Evolutionary conservation across 2,113 vertebrate genomes (phyloP), one percentile per base, ranked within the genome.

Genomic region (Cheirogaleus medius): DNA sequence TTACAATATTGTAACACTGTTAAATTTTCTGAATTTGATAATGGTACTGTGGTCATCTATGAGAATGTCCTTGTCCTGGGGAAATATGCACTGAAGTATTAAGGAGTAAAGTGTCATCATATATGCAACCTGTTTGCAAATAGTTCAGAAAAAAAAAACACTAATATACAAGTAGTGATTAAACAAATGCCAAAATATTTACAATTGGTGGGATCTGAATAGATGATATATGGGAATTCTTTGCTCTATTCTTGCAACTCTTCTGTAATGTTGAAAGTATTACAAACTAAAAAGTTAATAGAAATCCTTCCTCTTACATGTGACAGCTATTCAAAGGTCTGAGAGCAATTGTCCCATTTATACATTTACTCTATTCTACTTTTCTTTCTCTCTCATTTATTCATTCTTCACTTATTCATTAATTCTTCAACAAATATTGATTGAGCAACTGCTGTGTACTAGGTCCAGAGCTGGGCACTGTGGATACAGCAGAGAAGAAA

Each of bases 211-310:
- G 49, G 52, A 73, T 82, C 58, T 91, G 83, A 15, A 68, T 52
- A 84, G 42, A n/a, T 78, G 44, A 32, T 34, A 32, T 58, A 76
- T 64, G 47, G 73, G 49, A 92, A 87, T 87, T 90, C 6, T 81
- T 90, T 66, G n/a, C 86, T 86, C 37, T 44, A 39, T 34, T 87
- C 29, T 73, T 52, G 10, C 18, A 95, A 63, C 47, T 81, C 32
- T 71, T 91, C 77, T 32, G 21, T 87, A 78, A 90, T 58, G 69
- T 82, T 68, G 9, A 91, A 90, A 95, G 95, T 83, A 78, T 91
- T 84, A 92, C 20, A 78, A 83, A 90, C 64, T n/a, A 83, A 83
- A 58, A 76, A 60, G 32, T 44, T 34, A 56, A 82, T 81, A 64
- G 85, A 71, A 71, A 56, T n/a, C 37, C 25, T 47, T n/a, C 32